Conservation (phyloP, 2,113 vertebrate genomes). For the Coptodon bakossiorum region DNA sequence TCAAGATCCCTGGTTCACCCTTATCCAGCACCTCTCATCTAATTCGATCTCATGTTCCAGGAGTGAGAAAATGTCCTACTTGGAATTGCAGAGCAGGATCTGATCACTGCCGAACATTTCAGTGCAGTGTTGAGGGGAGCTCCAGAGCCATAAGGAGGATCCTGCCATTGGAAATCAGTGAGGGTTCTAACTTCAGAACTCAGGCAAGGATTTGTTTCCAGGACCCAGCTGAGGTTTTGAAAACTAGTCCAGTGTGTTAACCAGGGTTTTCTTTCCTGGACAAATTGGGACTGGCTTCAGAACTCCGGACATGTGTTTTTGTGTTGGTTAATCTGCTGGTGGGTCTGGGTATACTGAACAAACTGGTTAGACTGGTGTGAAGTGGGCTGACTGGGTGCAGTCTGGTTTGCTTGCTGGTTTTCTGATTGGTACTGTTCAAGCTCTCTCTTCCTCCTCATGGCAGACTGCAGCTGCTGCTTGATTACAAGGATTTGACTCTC, state of each 20-base stretch:
- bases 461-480: slow-evolving; percentile 89
- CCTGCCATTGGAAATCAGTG: not conserved
- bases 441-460: slow-evolving; percentile 89
- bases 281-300: slow-evolving; percentile 13
- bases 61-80: not conserved
- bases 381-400: slow-evolving; percentile 28
- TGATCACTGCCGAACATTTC: not conserved
- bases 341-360: slow-evolving; percentile 56
- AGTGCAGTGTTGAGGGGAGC: not conserved
- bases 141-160: not conserved
- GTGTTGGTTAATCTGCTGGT: slow-evolving; percentile 59
- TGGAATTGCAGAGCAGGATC: not conserved
- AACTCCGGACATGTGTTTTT: slow-evolving; percentile 52
- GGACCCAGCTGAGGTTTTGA: not conserved
- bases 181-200: not conserved
- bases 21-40: not conserved
- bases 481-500: slow-evolving; percentile 90
- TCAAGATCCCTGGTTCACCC: slow-evolving; percentile 8
- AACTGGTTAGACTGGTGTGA: slow-evolving; percentile 72
- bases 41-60: not conserved
- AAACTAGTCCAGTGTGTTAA: not conserved
- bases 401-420: slow-evolving; percentile 60
- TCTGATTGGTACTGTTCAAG: slow-evolving; percentile 88
- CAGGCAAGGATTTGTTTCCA: not conserved
- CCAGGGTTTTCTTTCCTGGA: not conserved